A percentile compares a stretch with the other conserved stretches of the same genome.
These are phyloP conservation scores for Nothocercus nigrocapillus DNA, from an alignment of 2,113 vertebrate genomes.

Conservation along the genomic window DNA sequence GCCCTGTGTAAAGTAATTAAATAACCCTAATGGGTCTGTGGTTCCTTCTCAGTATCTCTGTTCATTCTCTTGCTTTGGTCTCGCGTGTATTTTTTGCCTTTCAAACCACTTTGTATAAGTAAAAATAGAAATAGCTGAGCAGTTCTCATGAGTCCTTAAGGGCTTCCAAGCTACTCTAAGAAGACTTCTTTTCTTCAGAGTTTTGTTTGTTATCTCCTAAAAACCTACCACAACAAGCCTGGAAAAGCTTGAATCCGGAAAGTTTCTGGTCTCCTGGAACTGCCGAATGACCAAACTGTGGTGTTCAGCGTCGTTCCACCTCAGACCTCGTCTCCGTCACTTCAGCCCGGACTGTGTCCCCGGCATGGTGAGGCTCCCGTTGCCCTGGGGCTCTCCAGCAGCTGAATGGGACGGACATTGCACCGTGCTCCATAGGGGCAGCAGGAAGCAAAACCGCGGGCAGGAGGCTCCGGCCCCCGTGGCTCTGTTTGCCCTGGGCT, in stretches of 20 bases:
- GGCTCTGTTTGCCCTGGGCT: background rate
- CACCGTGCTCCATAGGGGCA: background rate
- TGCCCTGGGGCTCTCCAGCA: background rate
- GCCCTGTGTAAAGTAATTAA: slow-evolving; percentile 1
- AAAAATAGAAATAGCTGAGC: background rate
- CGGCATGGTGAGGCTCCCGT: background rate
- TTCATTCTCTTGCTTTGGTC: background rate
- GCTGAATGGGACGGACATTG: background rate
- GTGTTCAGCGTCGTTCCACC: background rate
- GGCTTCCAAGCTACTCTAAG: background rate
- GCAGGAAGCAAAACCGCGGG: background rate
- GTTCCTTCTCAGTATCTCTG: background rate
- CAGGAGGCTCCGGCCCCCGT: background rate
- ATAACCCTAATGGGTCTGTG: background rate
- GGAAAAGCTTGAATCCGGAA: background rate
- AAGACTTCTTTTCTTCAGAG: background rate
- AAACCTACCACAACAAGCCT: background rate
- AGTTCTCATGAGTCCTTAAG: background rate
- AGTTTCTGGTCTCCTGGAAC: background rate
- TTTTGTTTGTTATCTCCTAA: background rate
- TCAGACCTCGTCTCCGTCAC: background rate
- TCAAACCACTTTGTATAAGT: background rate
- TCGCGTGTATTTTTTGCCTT: background rate
- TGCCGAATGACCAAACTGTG: background rate
- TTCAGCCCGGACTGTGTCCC: background rate